A percentile compares a stretch with the other conserved stretches of the same genome.
Evolutionary conservation across 2,113 vertebrate genomes (phyloP).

Genomic region (Petaurus breviceps): DNA sequence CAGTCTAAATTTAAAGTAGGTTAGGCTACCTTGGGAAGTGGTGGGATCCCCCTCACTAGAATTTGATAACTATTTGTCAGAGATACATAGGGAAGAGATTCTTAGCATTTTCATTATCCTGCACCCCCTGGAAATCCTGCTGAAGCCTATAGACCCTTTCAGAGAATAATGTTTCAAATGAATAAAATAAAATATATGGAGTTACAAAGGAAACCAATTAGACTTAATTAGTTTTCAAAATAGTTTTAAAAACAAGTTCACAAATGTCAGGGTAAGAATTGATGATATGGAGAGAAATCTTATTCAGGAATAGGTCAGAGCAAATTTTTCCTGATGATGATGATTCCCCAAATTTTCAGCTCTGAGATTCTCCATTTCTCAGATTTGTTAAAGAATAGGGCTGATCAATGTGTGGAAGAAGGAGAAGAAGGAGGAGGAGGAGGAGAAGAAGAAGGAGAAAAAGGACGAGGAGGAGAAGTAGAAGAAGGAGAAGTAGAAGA

Average conservation of each 20-base stretch:
- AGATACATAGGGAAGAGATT: neutral
- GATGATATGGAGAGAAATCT: neutral
- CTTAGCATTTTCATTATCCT: neutral
- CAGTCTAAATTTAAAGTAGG: neutral
- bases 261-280: neutral
- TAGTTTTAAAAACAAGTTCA: neutral
- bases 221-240: no score
- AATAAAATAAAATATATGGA: no score
- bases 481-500: accelerated
- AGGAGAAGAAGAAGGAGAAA: accelerated
- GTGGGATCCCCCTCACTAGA: neutral
- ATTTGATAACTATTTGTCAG: neutral
- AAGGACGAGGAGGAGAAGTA: accelerated
- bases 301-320: neutral
- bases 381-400: neutral
- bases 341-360: neutral
- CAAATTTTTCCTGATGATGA: neutral
- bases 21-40: neutral
- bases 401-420: accelerated
- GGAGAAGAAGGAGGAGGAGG: no score
- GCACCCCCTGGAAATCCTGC: no score
- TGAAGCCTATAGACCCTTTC: no score
- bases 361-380: neutral
- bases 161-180: no score
- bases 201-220: no score